phyloP scores from a whole-genome alignment of 2,888 invertebrate species.

The Podotricha telesiphe region DNA sequence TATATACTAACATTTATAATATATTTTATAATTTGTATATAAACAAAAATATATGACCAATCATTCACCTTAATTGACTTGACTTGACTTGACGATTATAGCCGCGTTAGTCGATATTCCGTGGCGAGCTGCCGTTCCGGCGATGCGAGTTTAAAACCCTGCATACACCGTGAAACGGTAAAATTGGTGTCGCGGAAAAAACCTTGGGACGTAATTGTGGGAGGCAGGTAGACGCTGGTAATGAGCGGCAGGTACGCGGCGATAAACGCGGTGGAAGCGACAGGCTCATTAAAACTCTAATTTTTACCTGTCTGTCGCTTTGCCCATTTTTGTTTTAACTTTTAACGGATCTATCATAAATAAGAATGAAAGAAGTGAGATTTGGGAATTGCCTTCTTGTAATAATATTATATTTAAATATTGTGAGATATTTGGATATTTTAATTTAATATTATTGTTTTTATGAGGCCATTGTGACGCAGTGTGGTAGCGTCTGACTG shows the following conservation, averaged over 20 bases:
- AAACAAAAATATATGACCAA: background rate
- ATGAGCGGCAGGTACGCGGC: constrained; percentile 43
- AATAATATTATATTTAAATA: too few species aligned
- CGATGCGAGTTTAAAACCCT: constrained; percentile 40
- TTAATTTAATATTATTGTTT: too few species aligned
- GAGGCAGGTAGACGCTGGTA: constrained; percentile 46
- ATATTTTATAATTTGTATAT: background rate
- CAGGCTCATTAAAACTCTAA: constrained; percentile 10
- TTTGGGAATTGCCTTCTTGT: too few species aligned
- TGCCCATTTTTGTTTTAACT: background rate
- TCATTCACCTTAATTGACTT: constrained; percentile 17
- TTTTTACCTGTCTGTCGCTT: constrained; percentile 25
- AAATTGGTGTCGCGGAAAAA: constrained; percentile 49
- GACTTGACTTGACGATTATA: constrained; percentile 6
- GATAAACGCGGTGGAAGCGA: constrained; percentile 30
- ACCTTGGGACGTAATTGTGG: constrained; percentile 47
- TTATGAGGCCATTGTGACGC: too few species aligned
- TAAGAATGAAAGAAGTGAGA: background rate
- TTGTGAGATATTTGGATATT: too few species aligned
- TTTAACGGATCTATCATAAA: background rate
- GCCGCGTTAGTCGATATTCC: constrained; percentile 10
- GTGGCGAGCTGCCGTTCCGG: constrained; percentile 14
- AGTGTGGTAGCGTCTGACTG: too few species aligned
- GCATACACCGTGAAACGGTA: constrained; percentile 45
- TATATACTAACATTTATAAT: background rate